A percentile compares a stretch with the other conserved stretches of the same genome.
These are phyloP conservation scores for Eupithecia subumbrata DNA, from an alignment of 2,888 invertebrate species.

Conservation along the genomic window DNA sequence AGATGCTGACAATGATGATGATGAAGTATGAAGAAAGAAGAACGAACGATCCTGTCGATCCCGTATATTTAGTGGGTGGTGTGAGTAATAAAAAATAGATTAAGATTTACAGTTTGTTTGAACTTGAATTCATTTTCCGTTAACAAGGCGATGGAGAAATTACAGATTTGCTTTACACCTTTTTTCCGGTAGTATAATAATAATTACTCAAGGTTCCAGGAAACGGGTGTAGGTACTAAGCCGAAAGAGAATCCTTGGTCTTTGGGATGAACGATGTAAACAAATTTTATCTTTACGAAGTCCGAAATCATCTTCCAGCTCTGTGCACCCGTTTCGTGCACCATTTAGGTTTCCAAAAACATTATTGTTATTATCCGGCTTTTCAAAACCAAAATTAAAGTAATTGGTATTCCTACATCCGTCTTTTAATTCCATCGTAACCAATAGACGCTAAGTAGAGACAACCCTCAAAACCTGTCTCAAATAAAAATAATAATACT, in stretches of 20 bases:
- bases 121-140: background rate
- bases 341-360: background rate
- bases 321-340: background rate
- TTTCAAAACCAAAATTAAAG: background rate
- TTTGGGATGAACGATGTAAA: background rate
- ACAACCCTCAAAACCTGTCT: constrained; percentile 23
- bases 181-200: background rate
- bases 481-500: constrained; percentile 18
- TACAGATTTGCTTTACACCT: background rate
- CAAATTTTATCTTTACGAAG: too few relatives aligned
- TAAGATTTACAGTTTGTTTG: background rate
- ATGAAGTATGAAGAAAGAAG: background rate
- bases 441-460: background rate
- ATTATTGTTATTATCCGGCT: background rate
- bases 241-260: background rate
- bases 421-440: constrained; percentile 11
- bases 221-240: background rate
- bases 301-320: background rate
- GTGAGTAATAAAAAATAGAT: background rate
- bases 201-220: background rate
- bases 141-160: background rate
- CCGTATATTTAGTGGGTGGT: background rate
- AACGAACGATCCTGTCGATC: background rate
- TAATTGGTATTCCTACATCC: background rate
- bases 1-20: too few relatives aligned